Evolutionary conservation across 2,113 vertebrate genomes (phyloP).

Genomic region (Varanus komodoensis): DNA sequence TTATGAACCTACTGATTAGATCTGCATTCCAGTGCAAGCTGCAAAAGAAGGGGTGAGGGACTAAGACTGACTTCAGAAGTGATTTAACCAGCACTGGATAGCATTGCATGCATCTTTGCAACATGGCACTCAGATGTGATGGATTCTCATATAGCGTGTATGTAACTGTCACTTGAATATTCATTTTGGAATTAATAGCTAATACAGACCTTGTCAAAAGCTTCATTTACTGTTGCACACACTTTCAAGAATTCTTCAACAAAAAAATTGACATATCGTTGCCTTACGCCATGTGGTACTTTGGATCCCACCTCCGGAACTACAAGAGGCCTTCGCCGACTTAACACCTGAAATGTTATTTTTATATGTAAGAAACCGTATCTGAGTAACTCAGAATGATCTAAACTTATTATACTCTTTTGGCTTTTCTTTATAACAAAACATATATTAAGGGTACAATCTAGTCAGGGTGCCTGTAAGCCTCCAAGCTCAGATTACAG

Average conservation of each 20-base stretch:
- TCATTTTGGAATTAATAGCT: not conserved
- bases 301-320: slow-evolving; percentile 68
- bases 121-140: not conserved
- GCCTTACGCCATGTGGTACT: slow-evolving; percentile 81
- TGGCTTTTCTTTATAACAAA: not conserved
- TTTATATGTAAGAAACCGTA: not conserved
- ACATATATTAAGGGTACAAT: no score
- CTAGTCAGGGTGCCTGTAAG: no score
- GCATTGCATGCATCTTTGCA: not conserved
- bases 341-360: slow-evolving; percentile 15
- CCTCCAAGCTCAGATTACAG: no score
- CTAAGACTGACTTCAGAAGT: no score
- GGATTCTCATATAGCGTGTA: not conserved
- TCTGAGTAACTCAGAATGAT: not conserved
- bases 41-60: not conserved
- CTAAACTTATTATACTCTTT: not conserved
- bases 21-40: not conserved
- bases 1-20: not conserved
- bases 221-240: slow-evolving; percentile 77
- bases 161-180: not conserved
- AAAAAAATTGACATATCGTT: slow-evolving; percentile 80
- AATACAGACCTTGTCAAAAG: slow-evolving; percentile 83
- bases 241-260: slow-evolving; percentile 82
- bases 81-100: not conserved
- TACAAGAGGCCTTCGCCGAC: slow-evolving; percentile 64